Evolutionary conservation across 2,797 vertebrate genomes (phyloP).

Genomic region (Xyrichtys novacula): DNA sequence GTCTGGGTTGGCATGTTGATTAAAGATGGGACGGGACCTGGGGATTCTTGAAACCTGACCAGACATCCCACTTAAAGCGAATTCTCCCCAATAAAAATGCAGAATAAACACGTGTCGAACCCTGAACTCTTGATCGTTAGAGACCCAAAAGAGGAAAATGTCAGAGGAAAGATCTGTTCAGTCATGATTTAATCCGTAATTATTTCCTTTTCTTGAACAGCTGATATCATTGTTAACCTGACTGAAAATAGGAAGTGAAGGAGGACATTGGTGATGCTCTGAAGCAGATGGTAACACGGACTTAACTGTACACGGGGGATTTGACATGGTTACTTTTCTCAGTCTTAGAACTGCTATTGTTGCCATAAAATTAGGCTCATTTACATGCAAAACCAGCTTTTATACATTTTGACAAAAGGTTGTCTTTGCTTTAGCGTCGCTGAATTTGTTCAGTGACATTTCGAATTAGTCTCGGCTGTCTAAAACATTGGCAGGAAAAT

Average conservation of each 20-base stretch:
- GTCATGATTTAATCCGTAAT: neutral
- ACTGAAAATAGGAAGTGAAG: neutral
- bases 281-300: slow-evolving; percentile 47
- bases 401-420: slow-evolving; percentile 11
- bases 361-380: slow-evolving; percentile 27
- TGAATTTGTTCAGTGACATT: slow-evolving; percentile 10
- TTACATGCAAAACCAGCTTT: slow-evolving; percentile 34
- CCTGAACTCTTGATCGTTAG: neutral
- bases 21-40: slow-evolving; percentile 6
- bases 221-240: too few relatives aligned
- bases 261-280: neutral
- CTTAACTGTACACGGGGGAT: slow-evolving; percentile 28
- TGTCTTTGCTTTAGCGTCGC: neutral
- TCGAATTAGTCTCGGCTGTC: slow-evolving; percentile 24
- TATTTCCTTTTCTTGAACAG: too few relatives aligned
- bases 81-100: neutral
- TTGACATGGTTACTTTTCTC: slow-evolving; percentile 30
- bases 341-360: slow-evolving; percentile 35
- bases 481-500: slow-evolving; percentile 14
- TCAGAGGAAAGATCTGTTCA: neutral
- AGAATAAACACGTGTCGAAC: neutral
- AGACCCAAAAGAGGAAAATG: neutral
- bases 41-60: slow-evolving; percentile 21
- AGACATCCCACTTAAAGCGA: neutral
- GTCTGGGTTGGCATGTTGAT: slow-evolving; percentile 28